Evolutionary conservation across 1,140 invertebrate species (phyloP).

Genomic region (Ephestia elutella): DNA sequence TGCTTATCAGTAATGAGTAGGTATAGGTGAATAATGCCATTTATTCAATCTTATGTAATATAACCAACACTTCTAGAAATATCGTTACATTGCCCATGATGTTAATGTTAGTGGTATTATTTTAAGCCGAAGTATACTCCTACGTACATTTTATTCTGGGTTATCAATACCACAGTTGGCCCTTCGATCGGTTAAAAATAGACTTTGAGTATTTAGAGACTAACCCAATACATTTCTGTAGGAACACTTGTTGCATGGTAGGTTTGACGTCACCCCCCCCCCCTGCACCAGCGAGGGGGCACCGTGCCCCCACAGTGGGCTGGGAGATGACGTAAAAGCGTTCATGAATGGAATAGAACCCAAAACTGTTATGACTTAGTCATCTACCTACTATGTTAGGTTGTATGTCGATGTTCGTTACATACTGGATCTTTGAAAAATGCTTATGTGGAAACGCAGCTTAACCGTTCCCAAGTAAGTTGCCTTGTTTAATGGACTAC

Average conservation of each 20-base stretch:
- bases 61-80: no score
- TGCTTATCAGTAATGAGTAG: no score
- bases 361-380: slow-evolving; percentile 23
- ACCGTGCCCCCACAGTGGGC: slow-evolving; percentile 34
- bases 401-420: background rate
- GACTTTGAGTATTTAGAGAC: slow-evolving; percentile 38
- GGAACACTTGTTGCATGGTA: slow-evolving; percentile 65
- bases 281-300: slow-evolving; percentile 27
- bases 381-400: background rate
- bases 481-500: background rate
- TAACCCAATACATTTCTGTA: slow-evolving; percentile 41
- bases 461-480: background rate
- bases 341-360: slow-evolving; percentile 60
- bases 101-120: no score
- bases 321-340: slow-evolving; percentile 54
- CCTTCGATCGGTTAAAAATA: slow-evolving; percentile 57
- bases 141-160: no score
- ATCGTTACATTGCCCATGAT: no score
- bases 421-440: background rate
- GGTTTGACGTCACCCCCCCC: slow-evolving; percentile 60
- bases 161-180: slow-evolving; percentile 7
- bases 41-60: no score
- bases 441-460: no score
- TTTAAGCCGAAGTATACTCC: no score
- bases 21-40: no score